Evolutionary conservation across 2,888 invertebrate genomes (phyloP).

Genomic region (Drosophila testacea): DNA sequence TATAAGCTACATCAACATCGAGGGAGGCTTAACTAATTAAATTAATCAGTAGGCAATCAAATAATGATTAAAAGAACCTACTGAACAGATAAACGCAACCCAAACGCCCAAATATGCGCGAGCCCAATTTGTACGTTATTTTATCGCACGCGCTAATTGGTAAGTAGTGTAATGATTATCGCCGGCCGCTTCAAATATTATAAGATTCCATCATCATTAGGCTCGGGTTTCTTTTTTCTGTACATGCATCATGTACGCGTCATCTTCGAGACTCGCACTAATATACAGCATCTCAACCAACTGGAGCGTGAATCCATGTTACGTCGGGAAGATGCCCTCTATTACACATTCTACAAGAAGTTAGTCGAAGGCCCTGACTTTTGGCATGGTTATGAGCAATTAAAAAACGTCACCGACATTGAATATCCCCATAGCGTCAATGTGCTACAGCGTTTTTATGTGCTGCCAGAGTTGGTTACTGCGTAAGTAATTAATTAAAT

Average conservation of each 20-base stretch:
- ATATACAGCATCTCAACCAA: constrained; percentile 93
- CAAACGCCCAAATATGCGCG: constrained; percentile 76
- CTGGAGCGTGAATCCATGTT: constrained; percentile 93
- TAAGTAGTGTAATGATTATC: constrained; percentile 52
- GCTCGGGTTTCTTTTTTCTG: constrained; percentile 87
- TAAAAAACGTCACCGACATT: constrained; percentile 91
- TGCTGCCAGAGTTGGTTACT: constrained; percentile 91
- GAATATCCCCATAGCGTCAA: constrained; percentile 93
- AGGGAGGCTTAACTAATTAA: constrained; percentile 11
- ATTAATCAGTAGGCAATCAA: constrained; percentile 35
- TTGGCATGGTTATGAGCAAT: constrained; percentile 87
- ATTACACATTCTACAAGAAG: constrained; percentile 95
- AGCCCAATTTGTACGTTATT: constrained; percentile 77
- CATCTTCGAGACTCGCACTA: constrained; percentile 93
- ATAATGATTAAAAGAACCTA: constrained; percentile 49
- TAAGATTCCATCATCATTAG: constrained; percentile 85
- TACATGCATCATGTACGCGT: constrained; percentile 89
- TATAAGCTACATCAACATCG: constrained; percentile 25
- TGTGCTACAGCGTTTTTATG: constrained; percentile 92
- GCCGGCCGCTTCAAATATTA: constrained; percentile 26
- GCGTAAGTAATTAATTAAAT: constrained; percentile 71
- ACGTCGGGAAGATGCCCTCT: constrained; percentile 95
- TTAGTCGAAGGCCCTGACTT: constrained; percentile 89
- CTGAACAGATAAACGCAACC: constrained; percentile 32
- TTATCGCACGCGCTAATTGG: constrained; percentile 84